phyloP scores from a whole-genome alignment of 2,888 invertebrate species.

The Ecdyonurus torrentis region DNA sequence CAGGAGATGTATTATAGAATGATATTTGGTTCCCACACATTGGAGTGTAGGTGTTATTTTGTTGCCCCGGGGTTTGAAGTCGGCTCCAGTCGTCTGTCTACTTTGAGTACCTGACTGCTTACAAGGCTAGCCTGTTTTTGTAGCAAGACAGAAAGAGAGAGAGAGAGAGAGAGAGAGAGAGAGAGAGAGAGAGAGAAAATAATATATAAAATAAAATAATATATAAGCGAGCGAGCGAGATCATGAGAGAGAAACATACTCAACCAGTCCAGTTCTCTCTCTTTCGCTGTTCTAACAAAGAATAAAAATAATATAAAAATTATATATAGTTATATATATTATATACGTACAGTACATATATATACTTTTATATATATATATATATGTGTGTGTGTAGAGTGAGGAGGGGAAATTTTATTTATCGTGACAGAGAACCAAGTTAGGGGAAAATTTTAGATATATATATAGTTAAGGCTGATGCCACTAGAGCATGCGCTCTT shows the following conservation, averaged over 20 bases:
- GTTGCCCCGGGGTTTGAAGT: neutral
- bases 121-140: neutral
- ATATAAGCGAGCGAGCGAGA: too few relatives aligned
- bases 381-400: too few relatives aligned
- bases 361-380: neutral
- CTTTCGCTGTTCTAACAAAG: neutral
- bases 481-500: neutral
- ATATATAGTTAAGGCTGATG: neutral
- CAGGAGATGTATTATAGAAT: too few relatives aligned
- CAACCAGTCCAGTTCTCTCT: neutral
- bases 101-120: too few relatives aligned
- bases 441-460: neutral
- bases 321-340: too few relatives aligned
- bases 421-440: neutral
- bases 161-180: too few relatives aligned
- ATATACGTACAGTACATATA: too few relatives aligned
- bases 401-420: too few relatives aligned
- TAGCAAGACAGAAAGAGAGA: neutral
- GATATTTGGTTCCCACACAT: neutral
- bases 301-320: neutral
- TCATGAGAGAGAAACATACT: too few relatives aligned
- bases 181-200: too few relatives aligned
- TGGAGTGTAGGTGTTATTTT: neutral
- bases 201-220: too few relatives aligned
- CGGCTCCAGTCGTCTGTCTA: neutral